Percentiles rank a stretch among this genome's conserved stretches.
Conservation (phyloP, 2,888 invertebrate species). For the Tipula vernalis region DNA sequence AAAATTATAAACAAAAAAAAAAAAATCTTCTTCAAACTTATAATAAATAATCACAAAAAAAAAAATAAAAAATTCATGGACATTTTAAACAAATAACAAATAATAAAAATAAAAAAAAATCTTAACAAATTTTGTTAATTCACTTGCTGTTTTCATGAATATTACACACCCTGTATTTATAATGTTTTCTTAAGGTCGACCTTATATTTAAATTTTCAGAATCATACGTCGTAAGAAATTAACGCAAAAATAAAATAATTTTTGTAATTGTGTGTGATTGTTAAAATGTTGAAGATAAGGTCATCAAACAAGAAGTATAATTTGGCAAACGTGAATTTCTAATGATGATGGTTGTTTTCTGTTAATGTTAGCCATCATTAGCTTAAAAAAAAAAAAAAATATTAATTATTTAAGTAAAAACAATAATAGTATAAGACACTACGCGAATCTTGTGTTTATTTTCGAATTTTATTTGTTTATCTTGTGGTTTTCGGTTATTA, state of each 20-base stretch:
- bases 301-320: background rate
- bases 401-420: background rate
- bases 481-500: background rate
- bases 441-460: background rate
- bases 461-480: background rate
- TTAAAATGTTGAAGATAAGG: background rate
- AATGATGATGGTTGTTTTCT: background rate
- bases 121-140: background rate
- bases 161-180: background rate
- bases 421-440: background rate
- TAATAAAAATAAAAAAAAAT: background rate
- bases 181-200: background rate
- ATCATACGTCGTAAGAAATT: background rate
- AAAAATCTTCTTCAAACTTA: background rate
- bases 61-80: background rate
- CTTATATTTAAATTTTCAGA: background rate
- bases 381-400: background rate
- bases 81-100: background rate
- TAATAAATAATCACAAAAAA: background rate
- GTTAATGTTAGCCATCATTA: background rate
- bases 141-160: background rate
- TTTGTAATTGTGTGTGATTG: background rate
- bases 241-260: background rate
- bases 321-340: background rate
- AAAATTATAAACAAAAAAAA: background rate